Base-by-base conservation (phyloP, 2,888 invertebrate species). In the Latrodectus hesperus region DNA sequence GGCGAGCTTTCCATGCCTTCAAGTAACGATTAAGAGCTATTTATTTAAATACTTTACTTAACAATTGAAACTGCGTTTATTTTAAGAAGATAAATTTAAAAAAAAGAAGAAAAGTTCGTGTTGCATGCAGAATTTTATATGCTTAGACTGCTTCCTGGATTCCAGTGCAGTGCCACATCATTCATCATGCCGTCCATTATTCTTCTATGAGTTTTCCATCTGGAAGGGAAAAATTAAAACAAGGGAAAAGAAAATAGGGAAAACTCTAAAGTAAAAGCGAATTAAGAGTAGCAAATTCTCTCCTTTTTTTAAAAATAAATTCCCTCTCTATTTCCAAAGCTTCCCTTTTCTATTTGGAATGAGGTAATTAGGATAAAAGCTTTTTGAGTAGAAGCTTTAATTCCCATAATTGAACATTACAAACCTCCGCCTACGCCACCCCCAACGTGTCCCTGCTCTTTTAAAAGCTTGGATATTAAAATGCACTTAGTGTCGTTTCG, bases 361-460 rank as follows among this genome's bases (percentile, higher is more conserved):
- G 68, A 76, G 68, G 76, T 83, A 83, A 83, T 83, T 83, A 83
- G 76, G 83, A 83, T 76, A 83, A 76, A 76, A 76, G 75, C 83
- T 83, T 76, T 76, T 76, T 76, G 76, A 83, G 82, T 83, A 55
- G 82, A 70, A 83, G 75, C 70, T 76, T 81, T 83, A 76, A 83
- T 83, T 83, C 83, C 67, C 76, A 70, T 83, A 83, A 83, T 83
- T 83, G 83, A 83, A 76, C 83, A 83, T 83, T 76, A 83, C 76
- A 76, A 75, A 38, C 73, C 22, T 53, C 52, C 16, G 1, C 22
- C 71, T 6, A 12, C 16, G 53, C 64, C 73, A 52, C 26, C 53
- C 53, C 74, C 67, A 67, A 38, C 16, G 17, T 60, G 70, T 17
- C 38, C 64, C 22, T 67, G 22, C 53, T 67, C 74, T 53, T 72